Base-by-base conservation (phyloP, 2,888 invertebrate species). In the Argyresthia goedartella region DNA sequence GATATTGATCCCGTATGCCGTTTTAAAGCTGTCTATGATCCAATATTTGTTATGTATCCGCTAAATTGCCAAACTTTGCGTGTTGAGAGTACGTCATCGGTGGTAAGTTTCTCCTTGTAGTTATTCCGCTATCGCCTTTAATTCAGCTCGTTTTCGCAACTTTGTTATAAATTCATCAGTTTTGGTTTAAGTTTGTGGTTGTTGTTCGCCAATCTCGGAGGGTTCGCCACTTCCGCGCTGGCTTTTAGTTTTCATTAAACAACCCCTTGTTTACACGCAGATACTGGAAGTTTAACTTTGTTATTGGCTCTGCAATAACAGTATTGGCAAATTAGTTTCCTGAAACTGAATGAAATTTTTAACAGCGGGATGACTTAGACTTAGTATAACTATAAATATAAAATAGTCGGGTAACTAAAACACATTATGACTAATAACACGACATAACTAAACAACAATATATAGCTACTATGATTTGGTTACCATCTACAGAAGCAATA, bases 161-260 rank as follows among this genome's bases (percentile, higher is more conserved):
- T 52, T 50, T 44, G 53, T 58, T 55, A 55, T 53, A 52, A 53
- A 56, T 57, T 59, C 56, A 57, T 52, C 54, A 52, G 45, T 46
- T 53, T 50, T 52, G 49, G 46, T 34, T 33, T 34, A 49, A 51
- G 44, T 52, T 54, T 34, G 50, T 48, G 50, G 46, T 14, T 35
- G 44, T 44, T 44, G 44, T 13, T 15, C 44, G 9, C 13, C 44
- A 14, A 15, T 44, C 14, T 14, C 44, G 13, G 14, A 44, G 46
- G 25, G 46, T 36, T 15, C 11, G 36, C 8, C 8, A 35, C 48
- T 48, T 48, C 15, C 10, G 14, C 48, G n/a, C 13, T 35, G 10
- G 48, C 35, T 48, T 48, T 48, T 48, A 48, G 48, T 48, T 35
- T 48, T 48, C 11, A 36, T 36, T 48, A 35, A 48, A 36, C 36